phyloP scores from a whole-genome alignment of 1,140 invertebrate species.

The Pectinophora gossypiella region DNA sequence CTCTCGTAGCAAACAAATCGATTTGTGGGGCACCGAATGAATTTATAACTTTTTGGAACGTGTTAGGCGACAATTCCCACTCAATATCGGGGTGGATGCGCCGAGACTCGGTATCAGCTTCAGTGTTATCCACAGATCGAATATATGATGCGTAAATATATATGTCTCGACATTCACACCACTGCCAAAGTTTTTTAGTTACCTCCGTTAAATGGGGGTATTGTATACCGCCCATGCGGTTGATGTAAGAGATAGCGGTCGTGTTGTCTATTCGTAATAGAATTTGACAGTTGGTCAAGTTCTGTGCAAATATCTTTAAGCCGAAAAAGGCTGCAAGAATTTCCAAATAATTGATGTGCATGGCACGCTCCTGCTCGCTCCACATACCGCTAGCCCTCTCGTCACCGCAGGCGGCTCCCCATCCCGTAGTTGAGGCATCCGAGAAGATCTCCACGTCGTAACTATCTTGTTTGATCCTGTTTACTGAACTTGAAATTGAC shows the following conservation, averaged over 20 bases:
- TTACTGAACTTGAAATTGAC: conserved; percentile 14
- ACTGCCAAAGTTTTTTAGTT: conserved; percentile 27
- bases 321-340: conserved; percentile 19
- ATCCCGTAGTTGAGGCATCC: conserved; percentile 33
- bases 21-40: conserved; percentile 24
- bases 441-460: conserved; percentile 26
- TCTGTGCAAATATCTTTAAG: conserved; percentile 13
- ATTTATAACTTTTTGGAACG: conserved; percentile 15
- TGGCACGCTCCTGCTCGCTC: conserved; percentile 14
- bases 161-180: conserved; percentile 30
- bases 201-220: conserved; percentile 19
- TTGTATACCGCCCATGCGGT: conserved; percentile 29
- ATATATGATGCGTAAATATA: conserved; percentile 27
- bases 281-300: conserved; percentile 17
- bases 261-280: conserved; percentile 30
- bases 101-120: conserved; percentile 29
- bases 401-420: conserved; percentile 21
- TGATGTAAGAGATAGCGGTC: conserved; percentile 24
- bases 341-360: conserved; percentile 36
- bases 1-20: conserved; percentile 16
- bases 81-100: conserved; percentile 13
- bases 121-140: conserved; percentile 23
- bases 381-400: conserved; percentile 24
- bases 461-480: conserved; percentile 11
- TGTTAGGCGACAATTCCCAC: conserved; percentile 10